These are phyloP conservation scores for Drosophila baimaii DNA, from an alignment of 1,140 invertebrate species.

Conservation along the genomic window DNA sequence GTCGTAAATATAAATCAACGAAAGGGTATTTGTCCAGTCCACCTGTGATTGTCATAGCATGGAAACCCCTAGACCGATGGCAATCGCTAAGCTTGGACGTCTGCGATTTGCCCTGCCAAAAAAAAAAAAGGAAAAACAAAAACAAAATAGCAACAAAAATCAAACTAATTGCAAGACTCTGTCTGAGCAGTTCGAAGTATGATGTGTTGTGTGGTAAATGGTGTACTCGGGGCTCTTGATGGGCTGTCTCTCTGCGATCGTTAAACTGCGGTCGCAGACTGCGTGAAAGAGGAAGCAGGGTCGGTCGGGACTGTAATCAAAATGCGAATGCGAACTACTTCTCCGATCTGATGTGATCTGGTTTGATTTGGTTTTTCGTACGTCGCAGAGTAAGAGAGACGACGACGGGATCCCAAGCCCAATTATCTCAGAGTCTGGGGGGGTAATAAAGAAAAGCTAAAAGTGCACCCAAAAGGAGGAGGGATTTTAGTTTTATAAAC, in stretches of 20 bases:
- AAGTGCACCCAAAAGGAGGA: background rate
- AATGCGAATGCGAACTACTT: conserved; percentile 48
- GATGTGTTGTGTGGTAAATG: conserved; percentile 8
- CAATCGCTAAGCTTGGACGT: conserved; percentile 14
- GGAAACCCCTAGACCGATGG: conserved; percentile 16
- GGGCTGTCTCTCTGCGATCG: conserved; percentile 23
- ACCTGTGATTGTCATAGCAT: conserved; percentile 1
- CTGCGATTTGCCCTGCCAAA: conserved; percentile 37
- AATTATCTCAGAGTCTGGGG: conserved; percentile 16
- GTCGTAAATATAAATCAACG: background rate
- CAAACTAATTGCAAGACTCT: conserved; percentile 36
- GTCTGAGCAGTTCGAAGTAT: conserved; percentile 19
- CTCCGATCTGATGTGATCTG: conserved; percentile 43
- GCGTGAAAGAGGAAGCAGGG: conserved; percentile 25
- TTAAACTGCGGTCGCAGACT: conserved; percentile 29
- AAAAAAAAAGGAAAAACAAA: background rate
- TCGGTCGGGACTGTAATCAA: conserved; percentile 28
- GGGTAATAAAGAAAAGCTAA: background rate
- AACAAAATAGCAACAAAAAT: conserved; percentile 1
- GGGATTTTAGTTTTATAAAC: background rate
- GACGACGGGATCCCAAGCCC: background rate
- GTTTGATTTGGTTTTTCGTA: conserved; percentile 36
- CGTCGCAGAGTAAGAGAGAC: background rate
- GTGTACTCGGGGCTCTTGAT: conserved; percentile 14
- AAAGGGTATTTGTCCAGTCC: conserved; percentile 11